phyloP scores from a whole-genome alignment of 2,797 vertebrate species.

The Argentina silus region DNA sequence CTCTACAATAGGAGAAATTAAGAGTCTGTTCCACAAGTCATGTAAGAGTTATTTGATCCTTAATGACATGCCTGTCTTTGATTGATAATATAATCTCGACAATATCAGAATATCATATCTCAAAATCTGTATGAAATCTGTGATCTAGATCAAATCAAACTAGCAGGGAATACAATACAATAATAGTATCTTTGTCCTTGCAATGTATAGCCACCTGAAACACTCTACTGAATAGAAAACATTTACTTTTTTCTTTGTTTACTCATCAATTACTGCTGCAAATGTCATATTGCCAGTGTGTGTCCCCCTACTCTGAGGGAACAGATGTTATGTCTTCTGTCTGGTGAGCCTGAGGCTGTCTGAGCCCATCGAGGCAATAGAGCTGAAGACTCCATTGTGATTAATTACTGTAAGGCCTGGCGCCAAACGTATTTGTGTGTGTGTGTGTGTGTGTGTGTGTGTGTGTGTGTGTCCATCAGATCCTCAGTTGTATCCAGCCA shows the following conservation, averaged over 20 bases:
- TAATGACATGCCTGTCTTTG: not conserved
- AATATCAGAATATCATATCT: not conserved
- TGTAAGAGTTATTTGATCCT: constrained; percentile 73
- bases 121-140: not conserved
- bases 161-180: no score
- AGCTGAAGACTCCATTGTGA: constrained; percentile 49
- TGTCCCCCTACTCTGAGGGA: constrained; percentile 25
- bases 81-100: no score
- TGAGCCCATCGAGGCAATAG: constrained; percentile 29
- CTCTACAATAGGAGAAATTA: constrained; percentile 84
- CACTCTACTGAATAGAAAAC: no score
- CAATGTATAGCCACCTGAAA: no score
- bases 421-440: constrained; percentile 39
- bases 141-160: no score
- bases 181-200: no score
- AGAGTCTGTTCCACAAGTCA: constrained; percentile 84
- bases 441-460: not conserved
- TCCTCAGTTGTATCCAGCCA: constrained; percentile 85
- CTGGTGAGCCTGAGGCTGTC: constrained; percentile 32
- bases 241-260: constrained; percentile 14
- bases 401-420: constrained; percentile 56
- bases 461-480: constrained; percentile 66
- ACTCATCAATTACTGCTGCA: constrained; percentile 7
- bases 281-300: constrained; percentile 19
- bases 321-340: constrained; percentile 37